A percentile compares a stretch with the other conserved stretches of the same genome.
phyloP scores from a whole-genome alignment of 1,140 invertebrate species.

The Meloidogyne floridensis region DNA sequence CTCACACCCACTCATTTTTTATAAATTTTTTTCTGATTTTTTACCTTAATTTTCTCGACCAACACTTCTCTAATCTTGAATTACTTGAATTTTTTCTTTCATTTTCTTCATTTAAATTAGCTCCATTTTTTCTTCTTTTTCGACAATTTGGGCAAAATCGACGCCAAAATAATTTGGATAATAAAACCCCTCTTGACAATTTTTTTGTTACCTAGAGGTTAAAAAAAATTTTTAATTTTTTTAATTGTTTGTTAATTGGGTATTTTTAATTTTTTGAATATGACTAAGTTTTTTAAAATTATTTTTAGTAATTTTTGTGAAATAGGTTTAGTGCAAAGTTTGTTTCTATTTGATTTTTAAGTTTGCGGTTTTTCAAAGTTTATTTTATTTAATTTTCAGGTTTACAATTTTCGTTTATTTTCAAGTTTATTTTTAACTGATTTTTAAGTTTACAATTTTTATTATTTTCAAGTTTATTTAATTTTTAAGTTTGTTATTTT shows the following conservation, averaged over 20 bases:
- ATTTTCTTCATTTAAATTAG: background rate
- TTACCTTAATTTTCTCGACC: background rate
- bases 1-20: background rate
- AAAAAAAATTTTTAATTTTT: background rate
- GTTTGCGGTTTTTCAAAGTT: no score
- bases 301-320: no score
- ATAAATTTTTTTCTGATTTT: background rate
- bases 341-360: no score
- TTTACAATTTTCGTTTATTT: no score
- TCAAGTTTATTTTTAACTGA: no score
- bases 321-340: no score
- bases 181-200: background rate
- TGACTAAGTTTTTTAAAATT: background rate
- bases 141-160: background rate
- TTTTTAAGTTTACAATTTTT: no score
- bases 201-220: background rate
- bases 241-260: background rate
- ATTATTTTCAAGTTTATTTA: no score
- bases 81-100: background rate
- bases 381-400: no score
- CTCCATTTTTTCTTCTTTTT: background rate
- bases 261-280: background rate
- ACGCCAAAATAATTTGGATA: background rate
- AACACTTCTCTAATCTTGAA: background rate
- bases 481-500: no score